A percentile compares a stretch with the other conserved stretches of the same genome.
phyloP scores from a whole-genome alignment of 2,888 invertebrate genomes.

The Macrosiphum euphorbiae region DNA sequence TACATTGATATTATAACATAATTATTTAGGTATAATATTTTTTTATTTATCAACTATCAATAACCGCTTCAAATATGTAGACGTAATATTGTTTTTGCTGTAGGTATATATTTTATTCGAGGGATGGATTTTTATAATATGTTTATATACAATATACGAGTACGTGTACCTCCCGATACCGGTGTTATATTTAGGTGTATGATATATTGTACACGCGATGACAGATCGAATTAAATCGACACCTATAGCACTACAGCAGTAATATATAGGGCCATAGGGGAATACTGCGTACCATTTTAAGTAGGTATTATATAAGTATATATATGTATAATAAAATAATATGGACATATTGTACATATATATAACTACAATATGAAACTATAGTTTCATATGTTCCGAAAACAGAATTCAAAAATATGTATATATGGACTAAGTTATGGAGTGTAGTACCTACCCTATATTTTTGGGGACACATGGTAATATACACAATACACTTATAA shows the following conservation, averaged over 20 bases:
- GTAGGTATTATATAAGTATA: not conserved
- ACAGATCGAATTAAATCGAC: conserved; percentile 9
- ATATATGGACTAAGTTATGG: too few relatives aligned
- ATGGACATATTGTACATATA: not conserved
- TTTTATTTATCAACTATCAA: not conserved
- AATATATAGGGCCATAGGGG: not conserved
- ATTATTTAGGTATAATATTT: not conserved
- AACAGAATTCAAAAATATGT: too few relatives aligned
- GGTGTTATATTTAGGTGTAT: not conserved
- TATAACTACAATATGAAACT: too few relatives aligned
- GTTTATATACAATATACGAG: not conserved
- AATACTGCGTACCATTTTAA: not conserved
- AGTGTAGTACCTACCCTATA: too few relatives aligned
- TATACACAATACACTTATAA: too few relatives aligned
- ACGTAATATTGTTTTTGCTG: not conserved
- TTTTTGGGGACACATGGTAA: too few relatives aligned
- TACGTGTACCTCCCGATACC: not conserved
- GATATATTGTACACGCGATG: not conserved
- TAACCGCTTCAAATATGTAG: not conserved
- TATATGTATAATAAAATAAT: not conserved
- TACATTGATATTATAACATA: too few relatives aligned
- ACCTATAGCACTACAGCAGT: not conserved
- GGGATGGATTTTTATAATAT: not conserved
- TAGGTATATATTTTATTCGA: not conserved
- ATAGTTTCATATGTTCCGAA: too few relatives aligned